Base-by-base conservation (phyloP, 2,113 vertebrate species). In the Plestiodon gilberti region DNA sequence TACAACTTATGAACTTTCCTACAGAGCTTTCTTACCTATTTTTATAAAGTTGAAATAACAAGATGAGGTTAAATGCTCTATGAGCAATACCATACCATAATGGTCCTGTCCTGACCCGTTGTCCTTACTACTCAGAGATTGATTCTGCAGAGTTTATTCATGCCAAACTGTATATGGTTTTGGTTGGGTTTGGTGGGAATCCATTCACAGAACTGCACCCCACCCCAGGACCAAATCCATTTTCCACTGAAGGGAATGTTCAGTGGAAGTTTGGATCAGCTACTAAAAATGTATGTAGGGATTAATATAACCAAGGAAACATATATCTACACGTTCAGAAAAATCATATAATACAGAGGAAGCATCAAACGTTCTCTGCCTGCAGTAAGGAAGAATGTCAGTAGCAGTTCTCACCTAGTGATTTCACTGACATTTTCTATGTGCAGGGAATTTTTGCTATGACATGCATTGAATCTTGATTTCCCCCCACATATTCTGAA, bases 11-110 rank as follows among this genome's bases (percentile, higher is more conserved):
- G 89, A 95, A 95, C 94, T 96, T 97, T 96, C 92, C 93, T 96
- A 97, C 93, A 96, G 95, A 96, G 94, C 95, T 96, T 96, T 97
- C 96, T 93, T 96, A 97, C 91, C 95, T 96, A 96, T 96, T 97
- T 96, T 97, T 97, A 74, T 97, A 96, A 87, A 95, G 82, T 92
- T 90, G 86, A 88, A 93, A 78, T 94, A 95, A 92, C 43, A 84
- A 90, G 89, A 75, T 92, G 83, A 93, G 73, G 85, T 90, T 87
- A 93, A 95, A 93, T 97, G 95, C 96, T 96, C 96, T 88, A 87
- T 96, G 96, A 96, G 96, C 95, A 96, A 87, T 95, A 80, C 92
- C 87, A 0, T 92, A 90, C 94, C 30, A 74, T 83, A 80, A 93
- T 89, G 89, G 85, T 90, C 92, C 93, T 92, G 92, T 48, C 43